Base-by-base conservation (phyloP, 2,797 vertebrate genomes). In the Melanotaenia parkinsoni region DNA sequence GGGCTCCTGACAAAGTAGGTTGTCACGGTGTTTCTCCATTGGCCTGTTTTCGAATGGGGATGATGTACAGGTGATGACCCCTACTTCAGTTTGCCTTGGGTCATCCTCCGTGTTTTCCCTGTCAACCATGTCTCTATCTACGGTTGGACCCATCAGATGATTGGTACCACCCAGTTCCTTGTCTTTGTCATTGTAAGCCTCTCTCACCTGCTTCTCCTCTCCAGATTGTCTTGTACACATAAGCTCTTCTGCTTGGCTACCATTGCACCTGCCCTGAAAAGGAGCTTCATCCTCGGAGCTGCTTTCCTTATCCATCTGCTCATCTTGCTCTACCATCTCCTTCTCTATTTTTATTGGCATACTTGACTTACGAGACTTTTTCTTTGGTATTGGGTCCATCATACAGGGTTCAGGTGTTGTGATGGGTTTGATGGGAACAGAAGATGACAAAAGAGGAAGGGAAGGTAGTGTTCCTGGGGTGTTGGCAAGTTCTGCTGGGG, bases 281-380 rank as follows among this genome's bases (percentile, higher is more conserved):
- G 86, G 87, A 53, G 80, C 53, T 16, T 96, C 96, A 8, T 97
- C 96, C 37, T 97, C 97, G 0, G 95, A 96, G 79, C 94, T 92
- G 84, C 94, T 94, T 5, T 79, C 89, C 16, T 92, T 94, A 1
- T 91, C 92, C 66, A 92, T 90, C 58, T 94, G 94, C 0, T 93
- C 83, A 1, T 90, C 92, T 1, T 80, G 70, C 45, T 95, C 95
- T 62, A 95, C 84, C 4, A 82, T 82, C 79, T 96, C 97, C 72
- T 97, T 98, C 88, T 99, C 97, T 57, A 99, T 99, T 84, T 99
- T 99, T 87, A 99, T 96, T 12, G 98, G 98, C 98, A 98, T 99
- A 69, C 98, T 99, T 28, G 98, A 99, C 83, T 99, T 99, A 0
- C 98, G 95, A 24, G 98, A 98, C 71, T 99, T 99, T 90, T 99